Base-by-base conservation (phyloP, 2,888 invertebrate species). In the Macroteleia sp. region DNA sequence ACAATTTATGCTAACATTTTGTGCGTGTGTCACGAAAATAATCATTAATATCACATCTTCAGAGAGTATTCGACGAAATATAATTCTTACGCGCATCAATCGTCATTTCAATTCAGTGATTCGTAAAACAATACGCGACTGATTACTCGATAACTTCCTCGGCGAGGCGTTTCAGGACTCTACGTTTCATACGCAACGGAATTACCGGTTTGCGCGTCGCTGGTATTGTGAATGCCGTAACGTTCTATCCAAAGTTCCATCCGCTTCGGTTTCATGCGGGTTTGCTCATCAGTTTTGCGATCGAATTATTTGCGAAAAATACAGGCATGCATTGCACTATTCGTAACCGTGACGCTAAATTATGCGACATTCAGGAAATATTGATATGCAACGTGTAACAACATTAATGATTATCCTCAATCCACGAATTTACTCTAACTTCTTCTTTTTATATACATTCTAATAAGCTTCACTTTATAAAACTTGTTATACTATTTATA, bases 91-190 rank as follows among this genome's bases (percentile, higher is more conserved):
- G 69, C 77, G 66, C 77, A 78, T 86, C 88, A 88, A 89, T 88
- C 41, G 39, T 48, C 83, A 85, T 87, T 88, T 86, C 87, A 87
- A 89, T 89, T 88, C 88, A 86, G 81, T 88, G 88, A 88, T 83
- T 87, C 87, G 88, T 89, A 87, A 90, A 91, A 90, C 91, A 90
- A 91, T 90, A 86, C 89, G 82, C 84, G 86, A 87, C 89, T 90
- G 90, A 91, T 91, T 91, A 90, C 90, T 87, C 88, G 87, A 87
- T 88, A 88, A 88, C 88, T 89, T 86, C 81, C 83, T 69, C 56
- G 50, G 50, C 67, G 57, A 76, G 34, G 77, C 28, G 48, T 64
- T 79, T 54, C 61, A 70, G 77, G 83, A 86, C 83, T 86, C 85
- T 85, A 83, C 86, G 84, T 88, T 89, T 89, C 89, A 89, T 88